Evolutionary conservation across 1,140 invertebrate species (phyloP).

Genomic region (Eueides isabella): DNA sequence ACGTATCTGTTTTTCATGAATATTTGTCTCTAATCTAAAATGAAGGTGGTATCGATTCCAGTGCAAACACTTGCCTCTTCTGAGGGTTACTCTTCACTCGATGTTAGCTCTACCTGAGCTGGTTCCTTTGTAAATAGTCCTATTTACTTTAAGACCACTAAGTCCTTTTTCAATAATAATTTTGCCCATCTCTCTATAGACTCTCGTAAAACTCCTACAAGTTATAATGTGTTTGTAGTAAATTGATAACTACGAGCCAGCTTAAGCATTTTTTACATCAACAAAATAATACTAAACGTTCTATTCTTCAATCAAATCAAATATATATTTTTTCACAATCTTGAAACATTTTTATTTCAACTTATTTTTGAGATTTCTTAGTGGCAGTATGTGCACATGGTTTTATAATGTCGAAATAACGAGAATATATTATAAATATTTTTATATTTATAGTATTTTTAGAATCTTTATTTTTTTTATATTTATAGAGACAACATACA

Average conservation of each 20-base stretch:
- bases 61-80: slow-evolving; percentile 1
- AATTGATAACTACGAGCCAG: not conserved
- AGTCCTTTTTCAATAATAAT: slow-evolving; percentile 37
- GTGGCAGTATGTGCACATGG: too few species aligned
- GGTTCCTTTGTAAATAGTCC: slow-evolving; percentile 26
- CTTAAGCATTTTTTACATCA: too few species aligned
- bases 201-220: slow-evolving; percentile 15
- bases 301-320: too few species aligned
- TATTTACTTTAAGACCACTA: slow-evolving; percentile 32
- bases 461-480: too few species aligned
- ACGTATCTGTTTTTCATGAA: not conserved
- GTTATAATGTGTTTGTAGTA: not conserved
- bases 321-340: too few species aligned
- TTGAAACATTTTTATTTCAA: too few species aligned
- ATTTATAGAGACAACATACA: too few species aligned
- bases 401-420: too few species aligned
- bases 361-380: too few species aligned
- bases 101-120: slow-evolving; percentile 16
- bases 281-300: too few species aligned
- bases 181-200: slow-evolving; percentile 27
- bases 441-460: too few species aligned
- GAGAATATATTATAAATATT: too few species aligned
- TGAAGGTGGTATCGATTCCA: not conserved
- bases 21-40: not conserved
- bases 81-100: not conserved